Conservation (phyloP, 1,140 invertebrate genomes). For the Argopecten irradians region DNA sequence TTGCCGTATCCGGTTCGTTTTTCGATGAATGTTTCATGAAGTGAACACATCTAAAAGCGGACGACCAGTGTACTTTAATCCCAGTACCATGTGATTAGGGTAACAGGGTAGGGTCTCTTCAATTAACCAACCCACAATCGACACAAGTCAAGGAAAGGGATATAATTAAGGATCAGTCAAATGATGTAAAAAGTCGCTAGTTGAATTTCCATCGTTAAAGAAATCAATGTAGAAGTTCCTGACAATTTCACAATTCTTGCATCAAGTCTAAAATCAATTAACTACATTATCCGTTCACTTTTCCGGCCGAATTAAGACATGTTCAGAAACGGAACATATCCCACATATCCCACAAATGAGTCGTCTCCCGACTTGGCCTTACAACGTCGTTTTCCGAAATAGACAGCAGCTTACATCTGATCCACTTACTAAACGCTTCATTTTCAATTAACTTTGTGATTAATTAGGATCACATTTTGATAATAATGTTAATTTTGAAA, state of each 20-base stretch:
- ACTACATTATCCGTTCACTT: background rate
- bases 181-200: background rate
- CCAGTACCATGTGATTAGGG: background rate
- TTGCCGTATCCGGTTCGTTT: background rate
- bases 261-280: conserved; percentile 7
- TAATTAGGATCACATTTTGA: background rate
- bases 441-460: background rate
- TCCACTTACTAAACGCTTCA: background rate
- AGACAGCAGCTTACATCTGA: background rate
- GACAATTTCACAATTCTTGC: background rate
- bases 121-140: background rate
- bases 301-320: background rate
- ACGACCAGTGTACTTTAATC: background rate
- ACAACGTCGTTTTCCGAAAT: background rate
- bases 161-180: background rate
- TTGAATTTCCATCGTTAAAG: background rate
- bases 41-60: background rate
- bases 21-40: background rate
- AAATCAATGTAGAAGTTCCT: background rate
- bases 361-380: background rate
- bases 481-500: too few species aligned
- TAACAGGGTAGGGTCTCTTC: background rate
- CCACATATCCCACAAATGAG: background rate
- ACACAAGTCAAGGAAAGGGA: background rate
- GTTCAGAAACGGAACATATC: background rate